Evolutionary conservation across 2,113 vertebrate genomes (phyloP).

Genomic region (Copsychus sechellarum): DNA sequence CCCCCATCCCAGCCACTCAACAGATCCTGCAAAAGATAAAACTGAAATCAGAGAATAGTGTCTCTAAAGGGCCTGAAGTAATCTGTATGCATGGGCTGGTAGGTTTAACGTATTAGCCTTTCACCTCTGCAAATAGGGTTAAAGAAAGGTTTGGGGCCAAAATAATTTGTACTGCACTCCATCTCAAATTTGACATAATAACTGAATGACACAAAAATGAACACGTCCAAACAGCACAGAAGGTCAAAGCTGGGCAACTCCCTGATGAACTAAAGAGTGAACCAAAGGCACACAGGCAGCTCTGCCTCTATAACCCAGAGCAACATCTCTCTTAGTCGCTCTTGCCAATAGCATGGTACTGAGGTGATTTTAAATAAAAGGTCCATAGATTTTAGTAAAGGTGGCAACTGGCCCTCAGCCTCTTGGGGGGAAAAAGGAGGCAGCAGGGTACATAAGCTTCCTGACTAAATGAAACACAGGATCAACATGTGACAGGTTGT

Average conservation of each 20-base stretch:
- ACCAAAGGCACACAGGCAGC: background rate
- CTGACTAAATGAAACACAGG: background rate
- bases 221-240: background rate
- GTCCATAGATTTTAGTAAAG: background rate
- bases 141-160: constrained; percentile 14
- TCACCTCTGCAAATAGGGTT: constrained; percentile 17
- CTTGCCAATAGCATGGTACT: background rate
- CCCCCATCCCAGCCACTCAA: background rate
- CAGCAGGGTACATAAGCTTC: background rate
- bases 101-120: background rate
- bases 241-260: constrained; percentile 12
- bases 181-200: constrained; percentile 22
- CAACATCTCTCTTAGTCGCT: background rate
- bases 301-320: background rate
- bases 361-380: background rate
- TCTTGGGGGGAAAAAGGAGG: background rate
- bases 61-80: background rate
- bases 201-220: constrained; percentile 1
- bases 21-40: background rate
- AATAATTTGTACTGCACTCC: constrained; percentile 1
- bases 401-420: background rate
- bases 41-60: background rate
- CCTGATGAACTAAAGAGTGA: background rate
- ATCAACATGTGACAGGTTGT: background rate
- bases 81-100: background rate